Evolutionary conservation across 2,888 invertebrate species (phyloP), one percentile per base, ranked within the genome.

Genomic region (Platypus cylindrus): DNA sequence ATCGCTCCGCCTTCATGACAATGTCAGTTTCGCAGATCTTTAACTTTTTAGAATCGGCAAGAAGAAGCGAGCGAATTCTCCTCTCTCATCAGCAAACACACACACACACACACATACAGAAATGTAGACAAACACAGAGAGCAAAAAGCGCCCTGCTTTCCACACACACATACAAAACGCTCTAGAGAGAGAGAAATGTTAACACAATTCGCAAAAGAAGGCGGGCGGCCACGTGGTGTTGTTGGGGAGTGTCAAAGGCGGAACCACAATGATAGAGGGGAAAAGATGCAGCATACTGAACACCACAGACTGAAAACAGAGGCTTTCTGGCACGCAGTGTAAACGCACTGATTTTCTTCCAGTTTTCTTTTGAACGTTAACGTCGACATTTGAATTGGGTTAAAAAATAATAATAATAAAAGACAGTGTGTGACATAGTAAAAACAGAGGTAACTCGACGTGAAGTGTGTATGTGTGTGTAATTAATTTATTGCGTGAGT

Each of bases 251-350:
- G 48, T 41, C 53, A 48, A 46, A 47, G 55, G 54, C 51, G 54
- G 52, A 45, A 41, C 40, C 47, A 30, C 9, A 26, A 12, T 29
- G 22, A 32, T 24, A 37, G 38, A 35, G 34, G 36, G 34, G 36
- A 17, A 34, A 31, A 32, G 38, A 27, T 32, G 31, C 36, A 36
- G 33, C 31, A 22, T 32, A n/a, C 30, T 26, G 34, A 25, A 13
- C 27, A 23, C 30, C 28, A 30, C 36, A 34, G 31, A 31, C 50
- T 43, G 41, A 48, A n/a, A n/a, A 45, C 60, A 62, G 61, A 62
- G 60, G 60, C 60, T 61, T 58, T 57, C 53, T 50, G 52, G 52
- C 53, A 60, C 61, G 60, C 60, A 59, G 56, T 50, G 47, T 37
- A 51, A 45, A 59, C 59, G 59, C 59, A 60, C 50, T 5, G 44